Evolutionary conservation across 2,888 invertebrate genomes (phyloP).

Genomic region (Noctua janthina): DNA sequence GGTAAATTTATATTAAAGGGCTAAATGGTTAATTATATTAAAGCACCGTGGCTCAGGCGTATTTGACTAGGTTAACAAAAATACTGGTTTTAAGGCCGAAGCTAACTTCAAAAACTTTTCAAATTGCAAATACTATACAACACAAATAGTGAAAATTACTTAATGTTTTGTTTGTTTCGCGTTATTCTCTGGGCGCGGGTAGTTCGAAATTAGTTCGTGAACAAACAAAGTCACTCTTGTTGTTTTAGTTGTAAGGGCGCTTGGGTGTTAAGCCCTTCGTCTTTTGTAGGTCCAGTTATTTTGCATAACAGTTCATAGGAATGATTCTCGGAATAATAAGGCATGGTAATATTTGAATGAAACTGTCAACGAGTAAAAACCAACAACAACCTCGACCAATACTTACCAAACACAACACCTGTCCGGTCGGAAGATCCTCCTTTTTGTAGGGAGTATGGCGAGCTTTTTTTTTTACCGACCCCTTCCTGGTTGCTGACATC

Average conservation of each 20-base stretch:
- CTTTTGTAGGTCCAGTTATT: neutral
- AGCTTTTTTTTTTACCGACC: too few species aligned
- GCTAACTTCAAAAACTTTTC: slow-evolving; percentile 1
- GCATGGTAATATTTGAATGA: too few species aligned
- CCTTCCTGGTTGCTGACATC: too few species aligned
- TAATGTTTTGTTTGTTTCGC: slow-evolving; percentile 41
- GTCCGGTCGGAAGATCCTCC: too few species aligned
- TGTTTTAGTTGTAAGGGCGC: neutral
- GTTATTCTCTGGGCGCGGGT: slow-evolving; percentile 28
- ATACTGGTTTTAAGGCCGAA: neutral
- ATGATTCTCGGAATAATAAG: neutral
- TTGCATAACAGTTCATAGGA: neutral
- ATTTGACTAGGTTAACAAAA: neutral
- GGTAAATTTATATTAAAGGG: too few species aligned
- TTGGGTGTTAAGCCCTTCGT: neutral
- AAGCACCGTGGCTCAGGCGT: neutral
- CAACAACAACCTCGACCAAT: too few species aligned
- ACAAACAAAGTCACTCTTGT: slow-evolving; percentile 33
- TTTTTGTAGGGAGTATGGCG: too few species aligned
- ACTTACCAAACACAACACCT: too few species aligned
- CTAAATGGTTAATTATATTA: too few species aligned
- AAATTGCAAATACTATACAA: slow-evolving; percentile 34
- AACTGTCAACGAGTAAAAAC: too few species aligned
- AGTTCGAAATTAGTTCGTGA: slow-evolving; percentile 47
- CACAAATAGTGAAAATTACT: slow-evolving; percentile 49